Percentiles rank a stretch among this genome's conserved stretches.
Evolutionary conservation across 2,888 invertebrate species (phyloP).

Genomic region (Muscina levida): DNA sequence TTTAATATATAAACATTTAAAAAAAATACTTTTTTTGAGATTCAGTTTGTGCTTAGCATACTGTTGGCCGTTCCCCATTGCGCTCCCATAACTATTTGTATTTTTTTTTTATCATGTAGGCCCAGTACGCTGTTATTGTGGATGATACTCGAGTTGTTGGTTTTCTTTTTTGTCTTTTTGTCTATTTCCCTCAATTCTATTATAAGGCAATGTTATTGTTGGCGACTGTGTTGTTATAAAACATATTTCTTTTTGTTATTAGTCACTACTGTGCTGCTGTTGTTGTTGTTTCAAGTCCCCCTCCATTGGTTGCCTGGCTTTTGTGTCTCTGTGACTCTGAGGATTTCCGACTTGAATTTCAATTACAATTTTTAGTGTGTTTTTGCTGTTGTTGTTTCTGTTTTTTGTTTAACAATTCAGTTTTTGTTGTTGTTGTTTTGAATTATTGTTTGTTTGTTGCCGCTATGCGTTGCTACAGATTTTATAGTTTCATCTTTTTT

Average conservation of each 20-base stretch:
- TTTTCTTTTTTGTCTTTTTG: constrained; percentile 7
- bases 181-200: constrained; percentile 13
- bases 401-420: not conserved
- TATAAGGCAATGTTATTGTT: not conserved
- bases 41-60: not conserved
- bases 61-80: constrained; percentile 28
- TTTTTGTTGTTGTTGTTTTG: not conserved
- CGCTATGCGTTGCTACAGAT: not conserved
- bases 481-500: not conserved
- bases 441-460: not conserved
- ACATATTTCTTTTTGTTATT: constrained; percentile 26
- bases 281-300: not conserved
- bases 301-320: not conserved
- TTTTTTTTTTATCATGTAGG: constrained; percentile 8
- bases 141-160: no score
- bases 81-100: no score
- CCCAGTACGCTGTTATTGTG: not conserved
- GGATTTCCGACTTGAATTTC: constrained; percentile 26
- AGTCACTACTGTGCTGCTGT: constrained; percentile 9
- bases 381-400: no score
- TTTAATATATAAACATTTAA: not conserved
- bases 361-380: constrained; percentile 4
- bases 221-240: constrained; percentile 5
- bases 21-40: not conserved
- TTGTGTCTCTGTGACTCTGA: not conserved